phyloP scores from a whole-genome alignment of 2,888 invertebrate species.

The Epirrhoe alternata region DNA sequence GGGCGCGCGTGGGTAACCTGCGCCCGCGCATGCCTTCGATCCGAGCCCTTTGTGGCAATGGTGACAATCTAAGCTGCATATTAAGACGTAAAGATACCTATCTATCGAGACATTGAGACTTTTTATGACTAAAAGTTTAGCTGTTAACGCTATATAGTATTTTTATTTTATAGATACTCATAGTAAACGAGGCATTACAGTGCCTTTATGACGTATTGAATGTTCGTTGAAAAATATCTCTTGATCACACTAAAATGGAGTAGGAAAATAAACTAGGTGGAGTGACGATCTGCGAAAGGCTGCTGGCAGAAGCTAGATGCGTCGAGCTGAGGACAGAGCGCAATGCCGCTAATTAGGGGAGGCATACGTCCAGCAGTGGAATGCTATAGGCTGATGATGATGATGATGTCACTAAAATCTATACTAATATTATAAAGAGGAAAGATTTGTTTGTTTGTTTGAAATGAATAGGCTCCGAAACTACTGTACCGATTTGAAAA shows the following conservation, averaged over 20 bases:
- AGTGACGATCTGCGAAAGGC: too few species aligned
- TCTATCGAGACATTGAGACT: conserved; percentile 3
- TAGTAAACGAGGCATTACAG: background rate
- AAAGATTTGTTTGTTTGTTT: too few species aligned
- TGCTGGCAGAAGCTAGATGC: too few species aligned
- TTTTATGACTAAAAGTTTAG: background rate
- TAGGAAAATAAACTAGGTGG: too few species aligned
- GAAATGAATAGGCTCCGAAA: too few species aligned
- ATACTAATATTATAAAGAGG: too few species aligned
- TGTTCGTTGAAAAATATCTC: background rate
- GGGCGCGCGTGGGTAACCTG: conserved; percentile 47
- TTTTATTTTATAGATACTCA: background rate
- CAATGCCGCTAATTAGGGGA: too few species aligned
- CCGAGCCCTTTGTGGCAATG: conserved; percentile 23
- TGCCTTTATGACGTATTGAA: background rate
- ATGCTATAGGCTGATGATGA: too few species aligned
- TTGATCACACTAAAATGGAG: background rate
- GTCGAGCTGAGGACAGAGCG: too few species aligned
- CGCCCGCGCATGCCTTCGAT: conserved; percentile 31
- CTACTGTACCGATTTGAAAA: too few species aligned
- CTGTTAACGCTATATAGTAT: background rate
- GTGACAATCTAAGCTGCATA: conserved; percentile 13
- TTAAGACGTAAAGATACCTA: conserved; percentile 22
- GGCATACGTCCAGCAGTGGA: too few species aligned
- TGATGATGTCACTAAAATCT: too few species aligned